Conservation (phyloP, 1,140 invertebrate genomes). For the Drosophila ercepeae region DNA sequence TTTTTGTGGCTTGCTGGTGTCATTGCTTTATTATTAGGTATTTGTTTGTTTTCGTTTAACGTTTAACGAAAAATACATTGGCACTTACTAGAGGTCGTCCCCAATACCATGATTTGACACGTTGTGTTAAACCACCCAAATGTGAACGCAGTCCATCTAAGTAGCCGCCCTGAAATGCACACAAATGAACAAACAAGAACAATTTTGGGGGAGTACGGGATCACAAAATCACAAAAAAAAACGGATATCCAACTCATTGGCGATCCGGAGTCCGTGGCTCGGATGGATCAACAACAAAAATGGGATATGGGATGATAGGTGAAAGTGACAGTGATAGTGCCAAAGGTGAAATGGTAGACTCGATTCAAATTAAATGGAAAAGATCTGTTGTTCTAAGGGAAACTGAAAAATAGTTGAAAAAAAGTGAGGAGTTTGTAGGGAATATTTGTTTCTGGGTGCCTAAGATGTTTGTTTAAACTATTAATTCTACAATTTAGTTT, state of each 20-base stretch:
- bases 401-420: slow-evolving; percentile 8
- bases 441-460: slow-evolving; percentile 33
- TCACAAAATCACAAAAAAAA: slow-evolving; percentile 20
- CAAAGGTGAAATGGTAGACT: slow-evolving; percentile 27
- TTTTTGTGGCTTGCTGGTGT: slow-evolving; percentile 62
- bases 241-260: slow-evolving; percentile 15
- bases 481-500: slow-evolving; percentile 21
- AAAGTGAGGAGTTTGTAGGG: slow-evolving; percentile 15
- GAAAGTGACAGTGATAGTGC: slow-evolving; percentile 21
- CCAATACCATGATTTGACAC: slow-evolving; percentile 97
- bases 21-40: slow-evolving; percentile 45
- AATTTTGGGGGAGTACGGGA: slow-evolving; percentile 73
- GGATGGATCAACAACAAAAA: slow-evolving; percentile 18
- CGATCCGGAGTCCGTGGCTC: slow-evolving; percentile 27
- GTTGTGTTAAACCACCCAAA: slow-evolving; percentile 95
- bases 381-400: slow-evolving; percentile 17
- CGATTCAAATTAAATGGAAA: slow-evolving; percentile 19
- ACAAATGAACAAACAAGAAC: slow-evolving; percentile 81
- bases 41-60: slow-evolving; percentile 44
- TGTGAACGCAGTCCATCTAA: slow-evolving; percentile 95
- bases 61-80: slow-evolving; percentile 82
- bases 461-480: slow-evolving; percentile 26
- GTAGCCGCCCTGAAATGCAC: slow-evolving; percentile 91
- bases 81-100: slow-evolving; percentile 96
- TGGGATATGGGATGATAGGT: neutral